A percentile compares a stretch with the other conserved stretches of the same genome.
These are phyloP conservation scores for Drosophila hydei DNA, from an alignment of 1,140 invertebrate genomes.

Conservation along the genomic window DNA sequence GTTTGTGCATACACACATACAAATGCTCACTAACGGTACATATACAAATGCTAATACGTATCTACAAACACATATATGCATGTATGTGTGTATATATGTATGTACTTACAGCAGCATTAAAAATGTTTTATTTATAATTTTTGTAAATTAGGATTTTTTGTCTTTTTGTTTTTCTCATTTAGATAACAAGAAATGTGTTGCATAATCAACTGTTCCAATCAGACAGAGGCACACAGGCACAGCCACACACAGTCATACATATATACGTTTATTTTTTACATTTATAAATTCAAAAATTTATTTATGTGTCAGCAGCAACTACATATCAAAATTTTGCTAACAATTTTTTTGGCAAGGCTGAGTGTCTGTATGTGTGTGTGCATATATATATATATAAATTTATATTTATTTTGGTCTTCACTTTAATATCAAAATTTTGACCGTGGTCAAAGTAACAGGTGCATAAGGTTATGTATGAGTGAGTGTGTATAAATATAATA, in stretches of 20 bases:
- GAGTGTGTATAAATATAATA: not conserved
- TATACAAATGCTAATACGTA: not conserved
- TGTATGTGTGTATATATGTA: not conserved
- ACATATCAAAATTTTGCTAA: not conserved
- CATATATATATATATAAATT: not conserved
- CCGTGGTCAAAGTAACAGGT: constrained; percentile 10
- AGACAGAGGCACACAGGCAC: not conserved
- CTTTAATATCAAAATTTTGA: not conserved
- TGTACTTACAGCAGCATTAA: constrained; percentile 10
- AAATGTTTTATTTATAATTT: constrained; percentile 18
- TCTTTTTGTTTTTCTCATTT: constrained; percentile 10
- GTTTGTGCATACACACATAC: not conserved
- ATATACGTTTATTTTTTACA: constrained; percentile 3
- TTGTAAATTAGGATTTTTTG: not conserved
- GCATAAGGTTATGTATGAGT: not conserved
- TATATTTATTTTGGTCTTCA: constrained; percentile 4
- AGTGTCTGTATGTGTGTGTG: too few species aligned
- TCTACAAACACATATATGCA: not conserved
- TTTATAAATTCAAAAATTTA: constrained; percentile 6
- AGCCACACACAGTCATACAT: not conserved
- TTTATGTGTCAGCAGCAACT: not conserved
- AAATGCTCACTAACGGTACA: not conserved
- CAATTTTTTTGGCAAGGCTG: too few species aligned
- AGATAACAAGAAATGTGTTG: constrained; percentile 7
- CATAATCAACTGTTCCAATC: constrained; percentile 15